Base-by-base conservation (phyloP, 2,888 invertebrate species). In the Drosophila borborema region DNA sequence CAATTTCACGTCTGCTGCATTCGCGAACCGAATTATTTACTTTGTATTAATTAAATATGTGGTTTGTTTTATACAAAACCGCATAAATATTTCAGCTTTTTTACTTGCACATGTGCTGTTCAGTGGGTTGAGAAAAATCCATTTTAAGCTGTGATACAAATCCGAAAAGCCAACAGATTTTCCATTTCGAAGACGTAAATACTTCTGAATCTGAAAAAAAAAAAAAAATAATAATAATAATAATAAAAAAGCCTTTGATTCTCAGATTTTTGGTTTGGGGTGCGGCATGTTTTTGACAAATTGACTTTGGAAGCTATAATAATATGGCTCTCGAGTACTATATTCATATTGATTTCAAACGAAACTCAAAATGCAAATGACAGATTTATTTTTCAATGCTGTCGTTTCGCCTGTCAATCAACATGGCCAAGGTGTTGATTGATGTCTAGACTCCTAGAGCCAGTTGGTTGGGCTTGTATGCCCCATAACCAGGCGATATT, bases 41-140 rank as follows among this genome's bases (percentile, higher is more conserved):
- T 89, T 86, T 77, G 72, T 88, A 81, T 88, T 90, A 86, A 86
- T 90, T 90, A 90, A 88, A 90, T 90, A 82, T 79, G 72, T 74
- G 87, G 62, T 80, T 77, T 75, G 58, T 71, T 45, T 56, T 53
- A 38, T 69, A 58, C 54, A 78, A 62, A 49, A 49, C 51, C 46
- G 43, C 70, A 74, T 58, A 70, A 61, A 56, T 74, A 87, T 87
- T 74, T 68, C 66, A 68, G 41, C 1, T 36, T 66, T 67, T 76
- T 64, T 53, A 23, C 46, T 23, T 48, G 16, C 1, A 56, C 64
- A 62, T 56, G 51, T 63, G 55, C 56, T 45, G 8, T 46, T 16
- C n/a, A 59, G 54, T 53, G 46, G 48, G 61, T 16, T 56, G 79
- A 45, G 66, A 46, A 46, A 88, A 81, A 72, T 83, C 62, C 48